phyloP scores from a whole-genome alignment of 2,113 vertebrate species.

The Opisthocomus hoazin region DNA sequence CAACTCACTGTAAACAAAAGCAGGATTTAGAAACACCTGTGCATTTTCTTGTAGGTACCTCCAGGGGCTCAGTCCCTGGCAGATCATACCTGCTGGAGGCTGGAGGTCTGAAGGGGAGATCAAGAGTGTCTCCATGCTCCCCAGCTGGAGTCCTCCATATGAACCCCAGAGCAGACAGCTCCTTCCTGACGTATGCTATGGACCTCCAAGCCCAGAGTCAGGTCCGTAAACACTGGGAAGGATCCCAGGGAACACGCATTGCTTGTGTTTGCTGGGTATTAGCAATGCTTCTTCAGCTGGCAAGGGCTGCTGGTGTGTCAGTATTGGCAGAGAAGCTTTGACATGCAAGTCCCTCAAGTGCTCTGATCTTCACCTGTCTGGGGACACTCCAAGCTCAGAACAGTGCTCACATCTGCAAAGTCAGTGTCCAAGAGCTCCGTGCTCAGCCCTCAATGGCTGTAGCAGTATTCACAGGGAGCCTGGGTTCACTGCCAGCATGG shows the following conservation, averaged over 20 bases:
- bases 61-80: not conserved
- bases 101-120: not conserved
- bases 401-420: not conserved
- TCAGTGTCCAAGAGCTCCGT: not conserved
- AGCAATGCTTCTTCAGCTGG: not conserved
- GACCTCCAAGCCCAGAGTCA: not conserved
- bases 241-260: not conserved
- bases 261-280: not conserved
- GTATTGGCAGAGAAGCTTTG: not conserved
- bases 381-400: not conserved
- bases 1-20: not conserved
- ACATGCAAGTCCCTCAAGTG: not conserved
- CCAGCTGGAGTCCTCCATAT: not conserved
- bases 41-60: not conserved
- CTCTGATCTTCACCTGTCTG: not conserved
- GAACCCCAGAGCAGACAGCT: not conserved
- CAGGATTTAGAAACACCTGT: not conserved
- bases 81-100: not conserved
- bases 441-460: not conserved
- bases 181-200: not conserved
- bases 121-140: not conserved
- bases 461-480: not conserved
- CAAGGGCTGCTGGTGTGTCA: not conserved
- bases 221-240: not conserved
- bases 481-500: not conserved